phyloP scores from a whole-genome alignment of 2,888 invertebrate species.

The Crossocerus cetratus region DNA sequence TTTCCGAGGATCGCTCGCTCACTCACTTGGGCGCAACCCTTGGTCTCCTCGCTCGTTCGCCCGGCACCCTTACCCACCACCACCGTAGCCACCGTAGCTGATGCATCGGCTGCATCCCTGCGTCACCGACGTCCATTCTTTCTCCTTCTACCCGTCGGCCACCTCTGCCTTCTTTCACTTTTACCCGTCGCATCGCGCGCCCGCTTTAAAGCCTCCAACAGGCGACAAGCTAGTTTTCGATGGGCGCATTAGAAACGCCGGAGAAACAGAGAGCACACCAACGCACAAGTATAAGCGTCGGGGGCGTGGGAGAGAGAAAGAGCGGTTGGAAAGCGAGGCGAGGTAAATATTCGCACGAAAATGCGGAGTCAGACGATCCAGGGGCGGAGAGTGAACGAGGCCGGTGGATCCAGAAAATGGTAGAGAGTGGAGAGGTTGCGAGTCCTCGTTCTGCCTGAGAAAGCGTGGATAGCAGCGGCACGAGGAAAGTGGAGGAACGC shows the following conservation, averaged over 20 bases:
- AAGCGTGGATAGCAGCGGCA: conserved; percentile 19
- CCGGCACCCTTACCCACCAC: background rate
- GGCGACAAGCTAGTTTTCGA: conserved; percentile 34
- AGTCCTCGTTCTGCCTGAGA: background rate
- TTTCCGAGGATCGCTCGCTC: conserved; percentile 23
- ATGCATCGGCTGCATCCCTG: background rate
- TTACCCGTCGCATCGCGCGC: background rate
- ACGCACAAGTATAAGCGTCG: background rate
- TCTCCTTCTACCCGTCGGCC: background rate
- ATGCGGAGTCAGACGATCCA: conserved; percentile 26
- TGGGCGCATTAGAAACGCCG: background rate
- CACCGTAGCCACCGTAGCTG: background rate
- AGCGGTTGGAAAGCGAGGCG: conserved; percentile 37
- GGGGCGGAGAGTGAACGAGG: background rate
- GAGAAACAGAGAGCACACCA: background rate
- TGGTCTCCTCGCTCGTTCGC: background rate
- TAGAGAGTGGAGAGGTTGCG: background rate
- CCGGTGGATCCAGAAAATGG: background rate
- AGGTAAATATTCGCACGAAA: conserved; percentile 32
- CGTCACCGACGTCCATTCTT: conserved; percentile 12
- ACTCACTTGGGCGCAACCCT: background rate
- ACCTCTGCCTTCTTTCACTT: background rate
- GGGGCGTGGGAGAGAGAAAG: conserved; percentile 5
- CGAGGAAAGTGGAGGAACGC: conserved; percentile 9
- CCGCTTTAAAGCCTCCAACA: conserved; percentile 35